Evolutionary conservation across 2,113 vertebrate species (phyloP), one percentile per base, ranked within the genome.

Genomic region (Centropus unirufus): DNA sequence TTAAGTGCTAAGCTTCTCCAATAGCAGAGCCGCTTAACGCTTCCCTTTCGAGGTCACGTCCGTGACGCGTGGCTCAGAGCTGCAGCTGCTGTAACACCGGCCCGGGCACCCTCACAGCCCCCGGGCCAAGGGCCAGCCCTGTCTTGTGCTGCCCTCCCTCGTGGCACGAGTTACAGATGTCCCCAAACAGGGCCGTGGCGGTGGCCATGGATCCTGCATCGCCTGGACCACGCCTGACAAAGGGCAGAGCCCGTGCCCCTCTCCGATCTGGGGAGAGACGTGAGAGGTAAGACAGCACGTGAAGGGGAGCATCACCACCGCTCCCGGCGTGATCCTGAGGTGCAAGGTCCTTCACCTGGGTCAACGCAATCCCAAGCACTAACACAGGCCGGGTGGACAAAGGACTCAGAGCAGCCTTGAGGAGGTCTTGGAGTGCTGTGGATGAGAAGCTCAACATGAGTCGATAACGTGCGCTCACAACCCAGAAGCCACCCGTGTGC

Each of bases 1-100:
- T 96, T 91, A 83, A 90, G 77, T 42, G 59, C 85, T 92, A 93
- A 96, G 93, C 95, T 85, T 58, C 84, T 94, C 91, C 12, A 5
- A 68, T 57, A 92, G 83, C 83, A 39, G 77, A 94, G 83, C 58
- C 3, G 90, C 83, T 93, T 94, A 95, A 61, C 4, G 0, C 29
- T 80, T 90, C 73, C 72, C 75, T 94, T 94, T 94, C 49, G 90
- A 92, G 95, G 90, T 88, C 92, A 67, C 61, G 29, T 11, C 57
- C 49, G 55, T 78, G 94, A 92, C 4, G 0, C 46, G 79, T 47
- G 85, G 49, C 54, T 27, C 64, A 1, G 1, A 85, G 69, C 63
- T 7, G 0, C 3, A 2, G 63, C 24, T 4, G 0, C 12, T 22
- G 27, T 69, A 40, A 30, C 3, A 1, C 26, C 23, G 58, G 7